phyloP scores from a whole-genome alignment of 2,888 invertebrate species.

The Cataglyphis livida region DNA sequence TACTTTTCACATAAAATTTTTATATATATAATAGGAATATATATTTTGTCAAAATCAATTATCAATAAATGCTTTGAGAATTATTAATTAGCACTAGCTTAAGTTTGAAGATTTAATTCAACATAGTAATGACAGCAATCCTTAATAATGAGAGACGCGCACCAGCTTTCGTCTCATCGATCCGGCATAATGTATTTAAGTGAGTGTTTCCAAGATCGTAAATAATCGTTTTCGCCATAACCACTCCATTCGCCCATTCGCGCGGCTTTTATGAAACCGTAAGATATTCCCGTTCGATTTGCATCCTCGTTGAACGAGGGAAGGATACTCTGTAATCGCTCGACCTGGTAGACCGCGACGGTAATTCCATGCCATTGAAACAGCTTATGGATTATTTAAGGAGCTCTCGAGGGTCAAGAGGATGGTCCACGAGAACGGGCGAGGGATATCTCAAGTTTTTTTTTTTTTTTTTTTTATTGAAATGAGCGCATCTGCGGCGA shows the following conservation, averaged over 20 bases:
- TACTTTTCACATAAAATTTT: neutral
- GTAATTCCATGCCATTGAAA: conserved; percentile 67
- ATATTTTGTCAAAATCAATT: neutral
- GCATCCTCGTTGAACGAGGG: conserved; percentile 28
- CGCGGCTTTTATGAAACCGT: conserved; percentile 28
- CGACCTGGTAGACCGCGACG: conserved; percentile 41
- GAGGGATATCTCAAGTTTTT: conserved; percentile 70
- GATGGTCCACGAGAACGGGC: conserved; percentile 46
- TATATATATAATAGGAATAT: too few species aligned
- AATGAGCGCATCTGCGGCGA: conserved; percentile 79
- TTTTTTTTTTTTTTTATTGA: conserved; percentile 71
- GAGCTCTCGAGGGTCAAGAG: conserved; percentile 62
- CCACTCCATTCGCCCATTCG: neutral
- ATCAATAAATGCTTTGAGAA: neutral
- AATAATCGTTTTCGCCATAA: conserved; percentile 12
- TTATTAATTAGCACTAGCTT: conserved; percentile 3
- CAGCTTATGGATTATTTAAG: conserved; percentile 74
- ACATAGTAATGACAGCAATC: neutral
- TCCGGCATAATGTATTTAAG: neutral
- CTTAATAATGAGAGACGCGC: conserved; percentile 9
- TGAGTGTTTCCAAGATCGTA: neutral
- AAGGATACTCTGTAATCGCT: conserved; percentile 45
- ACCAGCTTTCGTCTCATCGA: neutral
- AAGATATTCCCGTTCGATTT: conserved; percentile 51
- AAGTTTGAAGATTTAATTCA: neutral